Evolutionary conservation across 2,797 vertebrate genomes (phyloP).

Genomic region (Acanthornis magna): DNA sequence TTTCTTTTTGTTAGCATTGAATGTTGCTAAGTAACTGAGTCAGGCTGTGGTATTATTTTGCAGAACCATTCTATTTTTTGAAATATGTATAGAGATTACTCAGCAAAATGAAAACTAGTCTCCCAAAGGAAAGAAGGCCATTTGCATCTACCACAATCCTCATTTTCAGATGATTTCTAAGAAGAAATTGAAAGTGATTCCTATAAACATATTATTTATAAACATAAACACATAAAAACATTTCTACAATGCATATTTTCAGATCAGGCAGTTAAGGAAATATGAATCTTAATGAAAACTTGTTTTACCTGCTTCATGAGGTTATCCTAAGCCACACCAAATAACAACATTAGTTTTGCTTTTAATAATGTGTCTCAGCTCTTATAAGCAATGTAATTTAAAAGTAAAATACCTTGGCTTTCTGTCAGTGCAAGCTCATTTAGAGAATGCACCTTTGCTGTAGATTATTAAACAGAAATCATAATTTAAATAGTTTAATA

Average conservation of each 20-base stretch:
- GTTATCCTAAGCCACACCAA: neutral
- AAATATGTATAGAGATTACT: neutral
- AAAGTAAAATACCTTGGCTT: neutral
- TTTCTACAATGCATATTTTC: neutral
- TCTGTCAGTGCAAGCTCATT: neutral
- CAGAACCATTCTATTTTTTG: neutral
- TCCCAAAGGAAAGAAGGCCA: neutral
- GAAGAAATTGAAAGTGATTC: neutral
- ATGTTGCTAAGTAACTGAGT: constrained; percentile 34
- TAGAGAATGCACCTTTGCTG: neutral
- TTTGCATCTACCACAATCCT: neutral
- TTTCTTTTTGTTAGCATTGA: neutral
- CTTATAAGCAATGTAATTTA: neutral
- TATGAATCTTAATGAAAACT: neutral
- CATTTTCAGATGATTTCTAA: neutral
- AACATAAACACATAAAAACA: neutral
- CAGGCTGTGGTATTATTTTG: neutral
- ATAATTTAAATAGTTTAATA: neutral
- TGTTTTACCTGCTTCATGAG: neutral
- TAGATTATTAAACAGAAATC: neutral
- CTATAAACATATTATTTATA: neutral
- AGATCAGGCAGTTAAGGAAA: neutral
- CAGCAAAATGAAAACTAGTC: neutral
- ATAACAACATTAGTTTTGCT: neutral
- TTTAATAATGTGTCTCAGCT: neutral